Conservation (phyloP, 1,140 invertebrate genomes). For the Drosophila ironensis region DNA sequence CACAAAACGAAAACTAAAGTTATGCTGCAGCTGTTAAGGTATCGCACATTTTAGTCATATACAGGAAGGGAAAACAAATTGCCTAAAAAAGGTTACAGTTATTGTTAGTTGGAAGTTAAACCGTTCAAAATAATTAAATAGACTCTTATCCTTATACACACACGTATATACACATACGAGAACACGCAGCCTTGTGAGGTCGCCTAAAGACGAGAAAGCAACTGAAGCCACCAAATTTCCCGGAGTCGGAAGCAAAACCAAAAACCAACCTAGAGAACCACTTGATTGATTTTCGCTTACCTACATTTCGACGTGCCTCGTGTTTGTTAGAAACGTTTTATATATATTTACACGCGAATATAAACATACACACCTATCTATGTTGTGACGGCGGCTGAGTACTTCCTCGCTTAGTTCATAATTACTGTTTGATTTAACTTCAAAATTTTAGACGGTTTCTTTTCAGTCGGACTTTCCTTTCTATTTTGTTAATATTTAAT, state of each 20-base stretch:
- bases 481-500: constrained; percentile 7
- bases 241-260: constrained; percentile 65
- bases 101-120: constrained; percentile 70
- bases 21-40: constrained; percentile 66
- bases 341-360: constrained; percentile 66
- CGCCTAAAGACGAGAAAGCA: constrained; percentile 62
- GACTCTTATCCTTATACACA: constrained; percentile 59
- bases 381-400: constrained; percentile 43
- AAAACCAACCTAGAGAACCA: constrained; percentile 34
- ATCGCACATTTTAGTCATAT: constrained; percentile 66
- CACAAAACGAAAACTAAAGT: constrained; percentile 53
- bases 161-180: constrained; percentile 24
- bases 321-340: constrained; percentile 78
- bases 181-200: constrained; percentile 63
- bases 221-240: constrained; percentile 77
- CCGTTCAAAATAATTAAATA: constrained; percentile 53
- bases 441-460: constrained; percentile 18
- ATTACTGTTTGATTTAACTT: constrained; percentile 36
- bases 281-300: constrained; percentile 64
- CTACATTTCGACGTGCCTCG: constrained; percentile 77
- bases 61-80: constrained; percentile 45
- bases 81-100: constrained; percentile 65
- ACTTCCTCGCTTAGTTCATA: constrained; percentile 63
- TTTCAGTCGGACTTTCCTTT: constrained; percentile 5
- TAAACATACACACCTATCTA: constrained; percentile 45